Evolutionary conservation across 2,113 vertebrate species (phyloP), one percentile per base, ranked within the genome.

Genomic region (Seriola dumerili): DNA sequence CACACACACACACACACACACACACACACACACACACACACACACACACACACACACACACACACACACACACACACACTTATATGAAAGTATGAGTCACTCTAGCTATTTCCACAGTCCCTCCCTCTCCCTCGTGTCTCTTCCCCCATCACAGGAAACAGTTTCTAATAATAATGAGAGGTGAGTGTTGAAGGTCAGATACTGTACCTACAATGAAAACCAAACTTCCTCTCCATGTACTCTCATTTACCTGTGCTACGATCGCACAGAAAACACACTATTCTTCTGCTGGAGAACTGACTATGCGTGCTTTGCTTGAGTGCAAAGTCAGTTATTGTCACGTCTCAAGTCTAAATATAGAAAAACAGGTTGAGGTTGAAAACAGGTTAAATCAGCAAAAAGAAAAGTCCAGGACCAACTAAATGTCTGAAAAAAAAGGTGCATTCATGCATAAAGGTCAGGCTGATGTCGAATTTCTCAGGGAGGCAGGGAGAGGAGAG

Each of bases 71-170:
- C 4, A 66, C 34, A 64, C 25, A 62, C 69, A 36, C 48, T 65
- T 25, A 73, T 23, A 74, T 63, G 64, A 61, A 77, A 63, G 54
- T 52, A 86, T 93, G 92, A 93, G 77, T 94, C 92, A 94, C 85
- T 61, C 55, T 16, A 54, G 62, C 73, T 87, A 71, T 80, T 85
- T 85, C 67, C 72, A 83, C 76, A 46, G 25, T 21, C 76, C 58
- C 38, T 40, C 59, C n/a, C 62, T 44, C 64, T 36, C 59, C n/a
- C 65, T 46, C 59, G 9, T 4, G 0, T 21, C 63, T 54, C 52
- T 75, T 70, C 66, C 85, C 74, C 71, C 72, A 65, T 74, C 78
- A 74, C 64, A 85, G 91, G 91, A 94, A 92, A 93, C 89, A 61
- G 83, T 55, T 91, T 93, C 75, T 85, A 92, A 91, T 86, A 90